Conservation (phyloP, 2,113 vertebrate species). For the Cryptoleucopteryx plumbea region DNA sequence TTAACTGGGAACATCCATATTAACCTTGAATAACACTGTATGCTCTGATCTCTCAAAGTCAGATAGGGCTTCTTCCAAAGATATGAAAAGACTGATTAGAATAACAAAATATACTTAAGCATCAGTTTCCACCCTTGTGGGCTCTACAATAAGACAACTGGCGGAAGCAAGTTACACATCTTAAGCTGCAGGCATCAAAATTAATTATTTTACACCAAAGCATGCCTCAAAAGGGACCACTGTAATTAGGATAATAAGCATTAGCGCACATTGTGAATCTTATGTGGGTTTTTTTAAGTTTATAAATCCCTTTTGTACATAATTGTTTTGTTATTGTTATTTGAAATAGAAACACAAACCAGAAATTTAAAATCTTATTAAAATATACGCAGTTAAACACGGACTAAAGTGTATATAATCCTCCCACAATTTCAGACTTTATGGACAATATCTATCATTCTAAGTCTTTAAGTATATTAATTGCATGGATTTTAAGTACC, state of each 20-base stretch:
- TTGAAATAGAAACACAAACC: slow-evolving; percentile 24
- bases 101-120: slow-evolving; percentile 4
- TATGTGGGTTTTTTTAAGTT: not conserved
- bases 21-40: not conserved
- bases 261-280: slow-evolving; percentile 14
- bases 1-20: not conserved
- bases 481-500: slow-evolving; percentile 34
- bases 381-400: not conserved
- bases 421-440: not conserved
- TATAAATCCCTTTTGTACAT: slow-evolving; percentile 25
- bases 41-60: not conserved
- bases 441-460: slow-evolving; percentile 20
- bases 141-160: slow-evolving; percentile 14
- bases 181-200: slow-evolving; percentile 54
- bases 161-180: slow-evolving; percentile 15
- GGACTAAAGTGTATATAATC: not conserved
- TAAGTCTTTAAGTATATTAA: slow-evolving; percentile 39
- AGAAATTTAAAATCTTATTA: slow-evolving; percentile 46
- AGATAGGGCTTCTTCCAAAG: not conserved
- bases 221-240: slow-evolving; percentile 34
- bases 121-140: slow-evolving; percentile 23
- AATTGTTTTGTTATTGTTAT: slow-evolving; percentile 2
- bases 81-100: slow-evolving; percentile 21
- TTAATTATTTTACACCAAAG: slow-evolving; percentile 47
- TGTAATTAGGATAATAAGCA: slow-evolving; percentile 58